These are phyloP conservation scores for Microcebus lehilahytsara DNA, from an alignment of 2,113 vertebrate species.

Conservation along the genomic window DNA sequence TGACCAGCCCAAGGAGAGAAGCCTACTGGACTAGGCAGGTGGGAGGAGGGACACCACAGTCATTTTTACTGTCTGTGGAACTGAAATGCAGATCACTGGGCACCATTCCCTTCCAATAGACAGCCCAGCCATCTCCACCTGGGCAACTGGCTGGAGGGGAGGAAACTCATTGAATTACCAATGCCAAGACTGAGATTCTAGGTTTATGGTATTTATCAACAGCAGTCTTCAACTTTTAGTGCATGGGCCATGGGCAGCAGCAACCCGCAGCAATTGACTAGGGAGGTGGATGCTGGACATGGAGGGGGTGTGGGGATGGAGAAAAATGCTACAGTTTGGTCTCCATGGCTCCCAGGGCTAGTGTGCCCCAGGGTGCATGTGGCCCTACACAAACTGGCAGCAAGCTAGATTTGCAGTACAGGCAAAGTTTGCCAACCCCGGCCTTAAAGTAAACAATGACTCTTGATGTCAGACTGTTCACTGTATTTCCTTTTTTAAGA, in stretches of 20 bases:
- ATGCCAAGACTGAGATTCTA: neutral
- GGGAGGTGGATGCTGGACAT: neutral
- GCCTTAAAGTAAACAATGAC: neutral
- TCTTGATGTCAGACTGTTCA: neutral
- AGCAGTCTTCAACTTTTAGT: neutral
- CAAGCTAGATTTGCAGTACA: neutral
- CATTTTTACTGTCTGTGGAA: neutral
- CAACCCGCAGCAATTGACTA: neutral
- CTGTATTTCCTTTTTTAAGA: neutral
- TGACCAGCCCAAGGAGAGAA: too few species aligned
- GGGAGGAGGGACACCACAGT: neutral
- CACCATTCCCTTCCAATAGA: neutral
- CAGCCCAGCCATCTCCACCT: neutral
- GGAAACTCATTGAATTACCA: neutral
- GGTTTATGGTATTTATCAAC: too few species aligned
- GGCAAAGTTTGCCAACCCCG: neutral
- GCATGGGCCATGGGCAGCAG: neutral
- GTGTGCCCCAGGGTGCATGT: neutral
- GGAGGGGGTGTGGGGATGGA: fast-evolving
- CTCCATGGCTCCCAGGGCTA: neutral
- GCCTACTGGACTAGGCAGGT: neutral
- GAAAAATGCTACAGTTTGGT: neutral
- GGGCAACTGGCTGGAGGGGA: neutral
- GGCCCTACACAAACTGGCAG: neutral
- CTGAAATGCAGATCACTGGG: neutral